phyloP scores from a whole-genome alignment of 2,797 vertebrate genomes.

The Nasua narica region DNA sequence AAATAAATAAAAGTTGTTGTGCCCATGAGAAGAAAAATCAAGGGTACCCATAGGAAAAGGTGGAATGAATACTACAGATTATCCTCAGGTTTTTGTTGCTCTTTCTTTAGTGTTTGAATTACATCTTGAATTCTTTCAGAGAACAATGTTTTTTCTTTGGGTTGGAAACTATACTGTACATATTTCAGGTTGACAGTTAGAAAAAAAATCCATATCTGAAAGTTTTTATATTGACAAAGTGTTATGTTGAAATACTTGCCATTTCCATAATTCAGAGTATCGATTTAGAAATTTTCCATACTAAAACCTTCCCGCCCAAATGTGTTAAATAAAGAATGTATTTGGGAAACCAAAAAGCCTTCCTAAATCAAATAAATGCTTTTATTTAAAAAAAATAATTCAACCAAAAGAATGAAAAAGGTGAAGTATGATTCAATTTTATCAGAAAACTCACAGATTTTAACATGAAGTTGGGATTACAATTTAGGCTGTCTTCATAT shows the following conservation, averaged over 20 bases:
- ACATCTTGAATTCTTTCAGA: not conserved
- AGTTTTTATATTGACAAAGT: not conserved
- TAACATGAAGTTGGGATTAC: not conserved
- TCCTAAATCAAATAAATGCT: accelerated
- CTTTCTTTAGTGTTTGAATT: not conserved
- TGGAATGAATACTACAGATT: not conserved
- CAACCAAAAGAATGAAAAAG: not conserved
- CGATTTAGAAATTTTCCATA: not conserved
- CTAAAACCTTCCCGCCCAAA: not conserved
- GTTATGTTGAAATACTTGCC: not conserved
- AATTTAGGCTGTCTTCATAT: not conserved
- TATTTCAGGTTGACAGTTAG: not conserved
- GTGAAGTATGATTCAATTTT: not conserved
- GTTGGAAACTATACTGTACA: not conserved
- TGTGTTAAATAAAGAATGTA: not conserved
- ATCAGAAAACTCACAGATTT: not conserved
- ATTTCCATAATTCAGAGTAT: not conserved
- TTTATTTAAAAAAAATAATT: not conserved
- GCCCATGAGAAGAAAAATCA: not conserved
- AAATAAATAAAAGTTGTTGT: not conserved
- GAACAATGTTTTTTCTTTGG: not conserved
- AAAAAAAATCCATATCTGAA: not conserved
- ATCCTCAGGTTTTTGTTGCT: not conserved
- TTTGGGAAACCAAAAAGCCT: not conserved
- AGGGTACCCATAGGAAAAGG: not conserved